Conservation (phyloP, 2,797 vertebrate species). For the Channa striata region DNA sequence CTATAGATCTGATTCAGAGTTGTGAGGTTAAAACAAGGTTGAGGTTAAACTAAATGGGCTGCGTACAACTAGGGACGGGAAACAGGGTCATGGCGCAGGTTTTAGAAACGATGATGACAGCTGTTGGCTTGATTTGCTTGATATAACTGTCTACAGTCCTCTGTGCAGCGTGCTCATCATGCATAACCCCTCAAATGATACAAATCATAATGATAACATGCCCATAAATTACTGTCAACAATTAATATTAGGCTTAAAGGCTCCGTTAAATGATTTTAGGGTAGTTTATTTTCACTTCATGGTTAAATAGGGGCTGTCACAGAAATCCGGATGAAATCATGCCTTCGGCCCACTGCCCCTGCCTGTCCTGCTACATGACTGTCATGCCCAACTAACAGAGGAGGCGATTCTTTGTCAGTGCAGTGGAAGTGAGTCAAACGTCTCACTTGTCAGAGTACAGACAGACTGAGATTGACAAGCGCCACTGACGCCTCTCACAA, state of each 20-base stretch:
- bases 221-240: background rate
- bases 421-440: constrained; percentile 30
- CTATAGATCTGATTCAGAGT: background rate
- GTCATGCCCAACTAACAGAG: background rate
- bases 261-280: background rate
- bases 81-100: background rate
- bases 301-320: background rate
- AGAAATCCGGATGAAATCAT: background rate
- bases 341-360: background rate
- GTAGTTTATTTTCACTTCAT: background rate
- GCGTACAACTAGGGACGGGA: background rate
- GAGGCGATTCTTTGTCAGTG: constrained; percentile 4
- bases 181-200: background rate
- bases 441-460: constrained; percentile 4
- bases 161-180: too few species aligned
- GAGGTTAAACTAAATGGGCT: background rate
- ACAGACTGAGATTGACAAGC: background rate
- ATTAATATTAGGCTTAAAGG: background rate
- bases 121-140: too few species aligned
- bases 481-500: constrained; percentile 4
- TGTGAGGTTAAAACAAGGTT: background rate
- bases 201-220: background rate
- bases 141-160: too few species aligned
- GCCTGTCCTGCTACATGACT: background rate
- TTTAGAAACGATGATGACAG: background rate